Evolutionary conservation across 2,888 invertebrate genomes (phyloP).

Genomic region (Torymus auratus): DNA sequence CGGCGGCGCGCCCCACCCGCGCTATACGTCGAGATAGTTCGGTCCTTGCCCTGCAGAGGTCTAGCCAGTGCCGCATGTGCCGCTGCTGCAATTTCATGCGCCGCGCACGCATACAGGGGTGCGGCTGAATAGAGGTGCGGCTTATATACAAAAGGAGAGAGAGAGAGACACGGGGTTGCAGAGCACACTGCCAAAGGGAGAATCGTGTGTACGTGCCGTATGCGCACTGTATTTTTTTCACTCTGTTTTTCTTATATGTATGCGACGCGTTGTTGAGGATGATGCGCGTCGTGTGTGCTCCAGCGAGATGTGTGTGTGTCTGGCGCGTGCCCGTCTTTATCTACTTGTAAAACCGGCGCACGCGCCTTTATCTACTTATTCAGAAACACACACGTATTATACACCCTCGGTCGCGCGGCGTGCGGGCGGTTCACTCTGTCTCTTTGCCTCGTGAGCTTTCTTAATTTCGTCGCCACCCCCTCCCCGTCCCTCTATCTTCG

Average conservation of each 20-base stretch:
- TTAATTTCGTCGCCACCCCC: conserved; percentile 18
- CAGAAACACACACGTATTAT: neutral
- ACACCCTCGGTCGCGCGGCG: neutral
- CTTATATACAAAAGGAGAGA: too few species aligned
- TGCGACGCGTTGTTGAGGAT: too few species aligned
- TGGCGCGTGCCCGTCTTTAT: conserved; percentile 6
- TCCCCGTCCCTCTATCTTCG: neutral
- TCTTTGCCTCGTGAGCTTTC: conserved; percentile 20
- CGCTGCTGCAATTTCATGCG: conserved; percentile 26
- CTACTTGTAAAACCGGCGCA: neutral
- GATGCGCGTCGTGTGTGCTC: too few species aligned
- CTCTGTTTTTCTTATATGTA: too few species aligned
- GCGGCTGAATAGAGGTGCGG: too few species aligned
- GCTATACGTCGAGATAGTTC: conserved; percentile 6
- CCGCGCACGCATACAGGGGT: too few species aligned
- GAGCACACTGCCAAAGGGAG: too few species aligned
- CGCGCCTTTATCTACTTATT: conserved; percentile 8
- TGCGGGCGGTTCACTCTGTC: too few species aligned
- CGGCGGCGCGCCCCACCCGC: neutral
- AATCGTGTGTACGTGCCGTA: too few species aligned
- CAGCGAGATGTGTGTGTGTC: neutral
- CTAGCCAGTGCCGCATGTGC: conserved; percentile 28
- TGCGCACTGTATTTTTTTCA: too few species aligned
- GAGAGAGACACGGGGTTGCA: too few species aligned
- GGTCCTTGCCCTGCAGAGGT: conserved; percentile 54